Conservation (phyloP, 2,888 invertebrate species). For the Dryadula phaetusa region DNA sequence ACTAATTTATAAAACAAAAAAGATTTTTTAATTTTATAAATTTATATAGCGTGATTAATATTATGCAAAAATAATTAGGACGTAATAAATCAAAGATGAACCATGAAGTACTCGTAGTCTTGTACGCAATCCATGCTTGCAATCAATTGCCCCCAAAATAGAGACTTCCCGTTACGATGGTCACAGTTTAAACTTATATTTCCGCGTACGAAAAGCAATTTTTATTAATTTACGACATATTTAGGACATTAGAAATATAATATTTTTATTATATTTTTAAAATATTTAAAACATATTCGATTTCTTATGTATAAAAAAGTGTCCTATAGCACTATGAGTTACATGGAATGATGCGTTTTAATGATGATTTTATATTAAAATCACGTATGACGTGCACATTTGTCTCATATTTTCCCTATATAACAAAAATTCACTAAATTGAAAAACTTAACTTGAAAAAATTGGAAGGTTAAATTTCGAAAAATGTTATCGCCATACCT, state of each 20-base stretch:
- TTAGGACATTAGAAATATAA: not conserved
- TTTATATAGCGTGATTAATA: slow-evolving; percentile 19
- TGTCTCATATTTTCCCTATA: no score
- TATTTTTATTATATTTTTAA: not conserved
- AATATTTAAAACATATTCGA: not conserved
- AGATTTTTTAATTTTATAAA: not conserved
- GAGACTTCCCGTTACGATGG: slow-evolving; percentile 57
- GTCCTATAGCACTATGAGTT: no score
- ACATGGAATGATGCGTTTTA: no score
- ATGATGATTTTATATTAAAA: no score
- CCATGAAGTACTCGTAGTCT: slow-evolving; percentile 32
- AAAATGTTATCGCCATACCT: no score
- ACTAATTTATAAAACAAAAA: no score
- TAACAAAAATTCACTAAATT: no score
- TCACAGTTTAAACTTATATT: slow-evolving; percentile 38
- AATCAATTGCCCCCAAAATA: slow-evolving; percentile 57
- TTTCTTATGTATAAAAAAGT: no score
- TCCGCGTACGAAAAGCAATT: slow-evolving; percentile 18
- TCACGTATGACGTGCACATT: no score
- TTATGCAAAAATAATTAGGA: slow-evolving; percentile 34
- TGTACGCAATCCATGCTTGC: slow-evolving; percentile 47
- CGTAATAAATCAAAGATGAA: slow-evolving; percentile 42
- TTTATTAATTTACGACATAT: not conserved
- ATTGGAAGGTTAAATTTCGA: no score
- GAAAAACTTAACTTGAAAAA: no score